Base-by-base conservation (phyloP, 2,888 invertebrate species). In the Steinernema hermaphroditum region DNA sequence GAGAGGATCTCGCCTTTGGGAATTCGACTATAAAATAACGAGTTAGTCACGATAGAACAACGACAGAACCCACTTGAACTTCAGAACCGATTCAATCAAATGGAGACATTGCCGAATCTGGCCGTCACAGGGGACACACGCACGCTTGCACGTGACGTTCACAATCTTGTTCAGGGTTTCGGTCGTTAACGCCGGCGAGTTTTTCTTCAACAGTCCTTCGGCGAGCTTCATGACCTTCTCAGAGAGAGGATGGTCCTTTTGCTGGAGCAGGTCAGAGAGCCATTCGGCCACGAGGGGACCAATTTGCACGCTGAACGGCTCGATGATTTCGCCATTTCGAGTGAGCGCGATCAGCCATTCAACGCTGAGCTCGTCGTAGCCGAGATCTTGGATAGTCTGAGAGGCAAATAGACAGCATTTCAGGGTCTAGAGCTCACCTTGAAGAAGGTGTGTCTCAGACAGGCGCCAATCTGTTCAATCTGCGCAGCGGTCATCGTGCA, bases 381-480 rank as follows among this genome's bases (percentile, higher is more conserved):
- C 81, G 22, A 80, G 43, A 19, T 73, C 69, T 16, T 70, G 68
- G 43, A 78, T 78, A 9, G 71, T 69, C 78, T 78, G 54, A 44
- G 75, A 54, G 8, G 34, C 14, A 0, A 12, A 41, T 0, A 0
- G 2, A 24, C n/a, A 50, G 37, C 9, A 50, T 12, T 70, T 44
- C n/a, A 34, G 49, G 46, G 12, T 14, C 1, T 50, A 2, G 1
- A 71, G 34, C 14, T 22, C 14, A 80, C 79, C 76, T 79, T 74
- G 57, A 81, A 81, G 72, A 81, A 81, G 22, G 76, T 75, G n/a
- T 77, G 77, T 19, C 81, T 70, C 29, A 81, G 69, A 1, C 77
- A 80, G 46, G 81, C 71, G n/a, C 81, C 81, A n/a, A 81, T 37
- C 19, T 81, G 78, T 16, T 77, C 70, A 54, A 69, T 71, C 62